A percentile compares a stretch with the other conserved stretches of the same genome.
These are phyloP conservation scores for Mercenaria mercenaria DNA, from an alignment of 1,140 invertebrate genomes.

Conservation along the genomic window DNA sequence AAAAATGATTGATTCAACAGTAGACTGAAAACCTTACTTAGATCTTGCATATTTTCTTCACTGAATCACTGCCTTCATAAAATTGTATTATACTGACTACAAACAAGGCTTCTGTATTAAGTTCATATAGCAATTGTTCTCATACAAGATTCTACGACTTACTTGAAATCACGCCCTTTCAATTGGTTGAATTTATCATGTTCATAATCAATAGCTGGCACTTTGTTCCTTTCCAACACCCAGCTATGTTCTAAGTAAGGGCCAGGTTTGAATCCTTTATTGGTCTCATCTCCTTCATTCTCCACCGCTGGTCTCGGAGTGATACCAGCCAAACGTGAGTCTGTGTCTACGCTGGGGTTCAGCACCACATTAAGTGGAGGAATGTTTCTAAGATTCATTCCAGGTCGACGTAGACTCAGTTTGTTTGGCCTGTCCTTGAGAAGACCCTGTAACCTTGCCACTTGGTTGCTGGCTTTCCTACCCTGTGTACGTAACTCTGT, in stretches of 20 bases:
- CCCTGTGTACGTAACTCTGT: constrained; percentile 82
- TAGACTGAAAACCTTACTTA: too few relatives aligned
- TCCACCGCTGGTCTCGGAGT: constrained; percentile 70
- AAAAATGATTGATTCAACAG: too few relatives aligned
- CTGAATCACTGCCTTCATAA: too few relatives aligned
- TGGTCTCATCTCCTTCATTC: constrained; percentile 71
- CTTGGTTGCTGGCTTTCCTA: constrained; percentile 81
- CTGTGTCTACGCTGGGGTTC: constrained; percentile 82
- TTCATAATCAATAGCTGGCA: constrained; percentile 83
- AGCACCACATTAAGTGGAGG: constrained; percentile 83
- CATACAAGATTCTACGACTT: too few relatives aligned
- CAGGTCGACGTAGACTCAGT: constrained; percentile 66
- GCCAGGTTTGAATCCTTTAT: constrained; percentile 83
- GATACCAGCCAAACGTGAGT: constrained; percentile 71
- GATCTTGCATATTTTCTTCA: too few relatives aligned
- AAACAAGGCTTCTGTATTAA: too few relatives aligned
- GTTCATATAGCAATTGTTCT: too few relatives aligned
- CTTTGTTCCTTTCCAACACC: constrained; percentile 80
- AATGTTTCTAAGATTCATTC: constrained; percentile 75
- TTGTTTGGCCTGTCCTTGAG: constrained; percentile 84
- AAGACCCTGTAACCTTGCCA: constrained; percentile 81
- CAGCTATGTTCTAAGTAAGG: constrained; percentile 78
- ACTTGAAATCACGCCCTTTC: constrained; percentile 85
- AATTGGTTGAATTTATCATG: constrained; percentile 75
- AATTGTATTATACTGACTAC: too few relatives aligned